A percentile compares a stretch with the other conserved stretches of the same genome.
phyloP scores from a whole-genome alignment of 2,797 vertebrate genomes.

The Austrolebias charrua region DNA sequence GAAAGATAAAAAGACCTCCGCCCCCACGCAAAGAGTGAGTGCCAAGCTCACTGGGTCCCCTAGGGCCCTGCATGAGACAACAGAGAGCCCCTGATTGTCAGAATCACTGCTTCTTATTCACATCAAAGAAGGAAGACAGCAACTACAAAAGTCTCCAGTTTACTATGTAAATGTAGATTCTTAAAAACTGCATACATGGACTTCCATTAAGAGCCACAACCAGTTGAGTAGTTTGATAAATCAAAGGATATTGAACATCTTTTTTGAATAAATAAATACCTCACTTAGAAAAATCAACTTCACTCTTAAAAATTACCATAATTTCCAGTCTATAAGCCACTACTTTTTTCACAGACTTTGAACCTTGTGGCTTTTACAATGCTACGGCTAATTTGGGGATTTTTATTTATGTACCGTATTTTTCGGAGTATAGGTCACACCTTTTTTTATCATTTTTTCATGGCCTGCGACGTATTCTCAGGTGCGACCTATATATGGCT shows the following conservation, averaged over 20 bases:
- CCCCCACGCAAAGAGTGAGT: slow-evolving; percentile 66
- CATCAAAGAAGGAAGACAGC: slow-evolving; percentile 49
- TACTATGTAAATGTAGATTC: slow-evolving; percentile 42
- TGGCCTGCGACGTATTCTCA: too few species aligned
- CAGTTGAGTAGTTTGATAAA: slow-evolving; percentile 19
- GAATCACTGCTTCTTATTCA: slow-evolving; percentile 57
- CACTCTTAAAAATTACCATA: slow-evolving; percentile 2
- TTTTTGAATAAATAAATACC: slow-evolving; percentile 24
- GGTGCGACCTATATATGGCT: too few species aligned
- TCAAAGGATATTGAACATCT: slow-evolving; percentile 16
- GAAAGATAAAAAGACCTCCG: slow-evolving; percentile 81
- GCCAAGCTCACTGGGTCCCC: slow-evolving; percentile 61
- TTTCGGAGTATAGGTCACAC: too few species aligned
- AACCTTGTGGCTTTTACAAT: too few species aligned
- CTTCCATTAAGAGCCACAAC: slow-evolving; percentile 51
- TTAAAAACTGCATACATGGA: slow-evolving; percentile 54
- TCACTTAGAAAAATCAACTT: slow-evolving; percentile 14
- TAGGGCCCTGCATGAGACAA: slow-evolving; percentile 51
- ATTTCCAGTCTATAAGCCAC: too few species aligned
- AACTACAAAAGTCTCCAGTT: slow-evolving; percentile 44
- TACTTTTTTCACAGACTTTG: slow-evolving; percentile 9
- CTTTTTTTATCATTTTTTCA: too few species aligned
- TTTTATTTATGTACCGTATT: too few species aligned
- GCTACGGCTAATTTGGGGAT: too few species aligned
- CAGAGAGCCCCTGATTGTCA: slow-evolving; percentile 51